phyloP scores from a whole-genome alignment of 1,140 invertebrate species.

The Chelonus insularis region DNA sequence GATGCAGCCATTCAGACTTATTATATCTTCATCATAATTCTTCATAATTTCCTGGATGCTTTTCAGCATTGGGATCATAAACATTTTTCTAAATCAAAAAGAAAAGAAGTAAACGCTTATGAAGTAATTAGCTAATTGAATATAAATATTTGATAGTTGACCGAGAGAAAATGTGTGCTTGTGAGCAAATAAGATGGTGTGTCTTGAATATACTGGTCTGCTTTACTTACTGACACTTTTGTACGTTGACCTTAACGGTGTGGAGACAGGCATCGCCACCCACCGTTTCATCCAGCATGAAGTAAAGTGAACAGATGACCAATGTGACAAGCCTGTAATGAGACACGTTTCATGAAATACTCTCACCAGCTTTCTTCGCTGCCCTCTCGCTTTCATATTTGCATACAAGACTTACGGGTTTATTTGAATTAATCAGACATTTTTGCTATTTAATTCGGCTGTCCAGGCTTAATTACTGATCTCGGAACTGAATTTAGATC shows the following conservation, averaged over 20 bases:
- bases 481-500: too few relatives aligned
- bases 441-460: too few relatives aligned
- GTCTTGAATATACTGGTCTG: not conserved
- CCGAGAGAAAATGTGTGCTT: too few relatives aligned
- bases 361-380: slow-evolving; percentile 27
- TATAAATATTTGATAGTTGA: too few relatives aligned
- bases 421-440: too few relatives aligned
- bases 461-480: too few relatives aligned
- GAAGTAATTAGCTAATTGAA: too few relatives aligned
- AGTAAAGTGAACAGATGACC: slow-evolving; percentile 11
- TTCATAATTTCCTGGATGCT: slow-evolving; percentile 2
- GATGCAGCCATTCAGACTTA: not conserved
- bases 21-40: slow-evolving; percentile 1
- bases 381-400: slow-evolving; percentile 55
- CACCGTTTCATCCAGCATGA: slow-evolving; percentile 31
- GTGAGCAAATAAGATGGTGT: too few relatives aligned
- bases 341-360: slow-evolving; percentile 39
- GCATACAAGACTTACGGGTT: slow-evolving; percentile 31
- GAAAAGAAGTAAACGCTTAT: too few relatives aligned
- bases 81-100: too few relatives aligned
- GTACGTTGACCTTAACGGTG: slow-evolving; percentile 53
- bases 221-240: slow-evolving; percentile 18
- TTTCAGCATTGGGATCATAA: too few relatives aligned
- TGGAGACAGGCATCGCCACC: slow-evolving; percentile 44
- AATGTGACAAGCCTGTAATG: slow-evolving; percentile 39